Evolutionary conservation across 1,140 invertebrate genomes (phyloP), one percentile per base, ranked within the genome.

Genomic region (Eciton burchellii): DNA sequence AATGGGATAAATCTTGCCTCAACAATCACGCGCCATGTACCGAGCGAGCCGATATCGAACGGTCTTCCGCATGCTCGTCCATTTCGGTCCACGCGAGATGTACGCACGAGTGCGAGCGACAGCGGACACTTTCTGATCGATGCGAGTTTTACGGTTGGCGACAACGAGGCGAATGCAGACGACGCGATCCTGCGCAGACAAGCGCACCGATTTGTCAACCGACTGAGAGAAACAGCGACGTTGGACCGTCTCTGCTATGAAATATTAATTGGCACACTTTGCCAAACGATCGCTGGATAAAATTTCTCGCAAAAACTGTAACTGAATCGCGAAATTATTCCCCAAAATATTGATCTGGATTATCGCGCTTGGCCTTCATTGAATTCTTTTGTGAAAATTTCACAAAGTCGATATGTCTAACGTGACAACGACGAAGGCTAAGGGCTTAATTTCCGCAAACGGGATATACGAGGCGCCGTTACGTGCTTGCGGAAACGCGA

Each of bases 371-470:
- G 4, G 21, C 14, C 1, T 24, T n/a, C n/a, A 65, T 41, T 35
- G 3, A 12, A 65, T 76, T 76, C 2, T 29, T 4, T 21, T 21
- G 11, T 43, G 26, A 11, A 21, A 65, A 12, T 12, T 68, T 68
- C 5, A 29, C 1, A 24, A 41, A 35, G 26, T 62, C 43, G 47
- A 19, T 3, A 2, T 35, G 35, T 35, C n/a, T n/a, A n/a, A n/a
- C n/a, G 35, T 29, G n/a, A 43, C 9, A 52, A 5, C 29, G 12
- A 14, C 19, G 8, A 60, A 12, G 5, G 14, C 1, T 8, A 76
- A 54, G 12, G 12, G 21, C 45, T 70, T 45, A 68, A 56, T 79
- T 70, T 79, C 16, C 35, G 24, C 56, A 70, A 45, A n/a, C n/a
- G 29, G 41, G 11, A n/a, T 45, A 19, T 14, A 21, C 14, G 4